Evolutionary conservation across 2,797 vertebrate species (phyloP).

Genomic region (Notolabrus celidotus): DNA sequence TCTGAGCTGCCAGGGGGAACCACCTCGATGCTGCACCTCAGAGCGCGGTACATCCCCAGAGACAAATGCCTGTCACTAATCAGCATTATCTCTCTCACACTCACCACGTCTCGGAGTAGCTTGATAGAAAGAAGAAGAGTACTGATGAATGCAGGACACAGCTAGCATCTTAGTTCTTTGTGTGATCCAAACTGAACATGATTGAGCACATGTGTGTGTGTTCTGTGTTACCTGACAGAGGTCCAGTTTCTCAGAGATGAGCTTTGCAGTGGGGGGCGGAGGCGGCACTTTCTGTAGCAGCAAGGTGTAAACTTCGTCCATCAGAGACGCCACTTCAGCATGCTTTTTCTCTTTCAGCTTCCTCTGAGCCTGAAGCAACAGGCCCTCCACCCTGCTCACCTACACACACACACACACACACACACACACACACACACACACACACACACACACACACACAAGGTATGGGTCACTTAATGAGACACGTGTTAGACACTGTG

Average conservation of each 20-base stretch:
- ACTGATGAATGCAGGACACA: too few relatives aligned
- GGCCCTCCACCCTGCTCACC: slow-evolving; percentile 89
- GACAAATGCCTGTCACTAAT: too few relatives aligned
- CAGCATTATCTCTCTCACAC: slow-evolving; percentile 85
- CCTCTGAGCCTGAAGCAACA: slow-evolving; percentile 85
- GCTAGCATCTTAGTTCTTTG: too few relatives aligned
- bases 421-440: slow-evolving; percentile 14
- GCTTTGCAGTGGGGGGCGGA: slow-evolving; percentile 39
- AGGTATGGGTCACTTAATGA: background rate
- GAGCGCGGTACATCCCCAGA: slow-evolving; percentile 88
- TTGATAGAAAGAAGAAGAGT: slow-evolving; percentile 52
- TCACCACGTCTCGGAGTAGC: slow-evolving; percentile 90
- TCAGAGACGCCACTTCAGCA: slow-evolving; percentile 5
- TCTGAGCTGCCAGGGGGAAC: slow-evolving; percentile 77
- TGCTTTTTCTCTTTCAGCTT: slow-evolving; percentile 61
- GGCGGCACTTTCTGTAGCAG: slow-evolving; percentile 71
- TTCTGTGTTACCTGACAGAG: slow-evolving; percentile 82
- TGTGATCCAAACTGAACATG: background rate
- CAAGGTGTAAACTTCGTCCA: slow-evolving; percentile 79
- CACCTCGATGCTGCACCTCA: slow-evolving; percentile 87
- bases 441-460: too few relatives aligned
- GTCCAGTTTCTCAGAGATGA: slow-evolving; percentile 85
- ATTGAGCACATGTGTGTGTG: background rate
- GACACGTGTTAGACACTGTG: background rate
- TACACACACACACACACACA: slow-evolving; percentile 57